Conservation (phyloP, 2,888 invertebrate species). For the Hydriomena furcata region DNA sequence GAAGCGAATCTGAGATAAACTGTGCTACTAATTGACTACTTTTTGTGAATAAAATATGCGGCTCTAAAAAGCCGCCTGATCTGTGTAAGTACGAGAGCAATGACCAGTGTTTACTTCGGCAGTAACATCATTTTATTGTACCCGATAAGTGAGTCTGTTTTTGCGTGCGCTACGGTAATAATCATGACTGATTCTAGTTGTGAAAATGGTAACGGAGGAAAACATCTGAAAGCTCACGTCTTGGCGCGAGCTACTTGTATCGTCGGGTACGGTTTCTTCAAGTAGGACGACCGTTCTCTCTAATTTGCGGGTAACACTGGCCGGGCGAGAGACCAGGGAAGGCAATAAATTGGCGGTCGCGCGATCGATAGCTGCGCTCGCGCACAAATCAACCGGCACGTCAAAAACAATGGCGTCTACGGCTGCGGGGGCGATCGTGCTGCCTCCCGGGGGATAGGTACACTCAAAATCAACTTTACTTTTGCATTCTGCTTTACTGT, state of each 20-base stretch:
- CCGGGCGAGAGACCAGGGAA: conserved; percentile 57
- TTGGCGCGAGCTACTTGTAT: conserved; percentile 47
- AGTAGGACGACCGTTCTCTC: conserved; percentile 64
- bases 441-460: conserved; percentile 64
- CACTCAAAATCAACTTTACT: conserved; percentile 51
- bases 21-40: conserved; percentile 31
- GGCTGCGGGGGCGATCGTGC: conserved; percentile 74
- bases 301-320: conserved; percentile 61
- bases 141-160: conserved; percentile 18
- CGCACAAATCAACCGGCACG: conserved; percentile 76
- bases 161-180: conserved; percentile 26
- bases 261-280: conserved; percentile 40
- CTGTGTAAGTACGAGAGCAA: conserved; percentile 14
- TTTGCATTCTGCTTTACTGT: conserved; percentile 10
- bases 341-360: conserved; percentile 68
- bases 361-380: conserved; percentile 68
- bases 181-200: conserved; percentile 27
- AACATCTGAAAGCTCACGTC: conserved; percentile 33
- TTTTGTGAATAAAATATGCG: conserved; percentile 23
- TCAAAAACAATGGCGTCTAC: conserved; percentile 68
- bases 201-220: conserved; percentile 32
- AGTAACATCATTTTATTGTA: conserved; percentile 21
- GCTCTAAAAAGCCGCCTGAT: conserved; percentile 12
- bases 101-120: conserved; percentile 15
- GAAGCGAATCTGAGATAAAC: conserved; percentile 34